Percentiles rank a stretch among this genome's conserved stretches.
Evolutionary conservation across 2,888 invertebrate genomes (phyloP).

Genomic region (Marronus borbonicus): DNA sequence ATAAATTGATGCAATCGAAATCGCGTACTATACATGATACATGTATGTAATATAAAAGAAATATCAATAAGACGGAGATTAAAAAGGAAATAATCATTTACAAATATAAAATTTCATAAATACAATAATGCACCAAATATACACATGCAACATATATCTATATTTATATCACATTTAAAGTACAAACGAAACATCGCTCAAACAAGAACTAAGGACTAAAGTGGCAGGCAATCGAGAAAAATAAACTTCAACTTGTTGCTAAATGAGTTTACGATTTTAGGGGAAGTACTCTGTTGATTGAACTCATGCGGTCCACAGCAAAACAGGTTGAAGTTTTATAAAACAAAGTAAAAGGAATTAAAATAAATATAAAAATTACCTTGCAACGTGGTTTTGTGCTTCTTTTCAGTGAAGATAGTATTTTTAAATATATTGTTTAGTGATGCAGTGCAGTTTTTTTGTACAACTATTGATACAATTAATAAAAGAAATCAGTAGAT

Average conservation of each 20-base stretch:
- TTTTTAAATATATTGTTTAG: conserved; percentile 49
- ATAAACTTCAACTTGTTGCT: conserved; percentile 43
- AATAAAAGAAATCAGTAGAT: conserved; percentile 57
- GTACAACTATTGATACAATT: conserved; percentile 53
- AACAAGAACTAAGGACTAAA: conserved; percentile 8
- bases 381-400: conserved; percentile 58
- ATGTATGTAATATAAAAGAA: too few relatives aligned
- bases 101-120: too few relatives aligned
- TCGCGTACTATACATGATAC: background rate
- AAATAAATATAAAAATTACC: conserved; percentile 54
- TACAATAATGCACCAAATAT: too few relatives aligned
- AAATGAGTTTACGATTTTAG: conserved; percentile 7
- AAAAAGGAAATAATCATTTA: too few relatives aligned
- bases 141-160: background rate
- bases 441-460: conserved; percentile 57
- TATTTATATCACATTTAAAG: background rate
- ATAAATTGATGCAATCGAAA: conserved; percentile 7
- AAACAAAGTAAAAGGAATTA: conserved; percentile 38
- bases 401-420: conserved; percentile 55
- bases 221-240: conserved; percentile 8
- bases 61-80: too few relatives aligned
- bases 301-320: conserved; percentile 11
- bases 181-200: background rate
- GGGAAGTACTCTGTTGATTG: background rate
- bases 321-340: conserved; percentile 33